Evolutionary conservation across 1,140 invertebrate species (phyloP), one percentile per base, ranked within the genome.

Genomic region (Zaprionus taronus): DNA sequence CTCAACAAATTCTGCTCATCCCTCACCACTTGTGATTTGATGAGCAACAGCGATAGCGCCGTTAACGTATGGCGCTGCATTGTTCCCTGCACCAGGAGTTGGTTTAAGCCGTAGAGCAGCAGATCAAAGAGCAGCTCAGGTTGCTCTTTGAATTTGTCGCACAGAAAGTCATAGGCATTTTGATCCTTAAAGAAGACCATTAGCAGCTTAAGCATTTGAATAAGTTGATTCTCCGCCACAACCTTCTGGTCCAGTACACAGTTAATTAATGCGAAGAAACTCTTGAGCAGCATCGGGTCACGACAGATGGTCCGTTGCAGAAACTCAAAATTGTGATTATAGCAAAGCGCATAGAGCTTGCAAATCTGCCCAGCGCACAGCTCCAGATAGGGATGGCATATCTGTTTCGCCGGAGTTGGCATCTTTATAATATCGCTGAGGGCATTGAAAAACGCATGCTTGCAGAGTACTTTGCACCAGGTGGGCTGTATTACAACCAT

Each of bases 221-320:
- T 15, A 24, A 83, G 11, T 20, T 77, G 38, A 3, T 22, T n/a
- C 9, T 79, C 53, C 14, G 55, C 36, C 12, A 66, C 22, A n/a
- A 15, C n/a, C 6, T 5, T 61, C 51, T 28, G 15, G 3, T 67
- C 36, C 44, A 69, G 20, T 44, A 81, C 68, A 5, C 56, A 15
- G 24, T 65, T 55, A 1, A 68, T 56, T 44, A 91, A 38, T 7
- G 49, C 4, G 1, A 78, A 6, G 4, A 72, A 86, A 15, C 47
- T 60, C 1, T 64, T 38, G 6, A 92, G 22, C 7, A 89, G 66
- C 2, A 70, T 71, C 3, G 62, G 61, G 63, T 92, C 91, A 0
- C 91, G 82, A 31, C 91, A 92, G n/a, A 92, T 73, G 17, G 53
- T 81, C n/a, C 77, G 64, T 65, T 92, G 78, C 4, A 92, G 41